Evolutionary conservation across 2,888 invertebrate species (phyloP).

Genomic region (Drosophila koepferae): DNA sequence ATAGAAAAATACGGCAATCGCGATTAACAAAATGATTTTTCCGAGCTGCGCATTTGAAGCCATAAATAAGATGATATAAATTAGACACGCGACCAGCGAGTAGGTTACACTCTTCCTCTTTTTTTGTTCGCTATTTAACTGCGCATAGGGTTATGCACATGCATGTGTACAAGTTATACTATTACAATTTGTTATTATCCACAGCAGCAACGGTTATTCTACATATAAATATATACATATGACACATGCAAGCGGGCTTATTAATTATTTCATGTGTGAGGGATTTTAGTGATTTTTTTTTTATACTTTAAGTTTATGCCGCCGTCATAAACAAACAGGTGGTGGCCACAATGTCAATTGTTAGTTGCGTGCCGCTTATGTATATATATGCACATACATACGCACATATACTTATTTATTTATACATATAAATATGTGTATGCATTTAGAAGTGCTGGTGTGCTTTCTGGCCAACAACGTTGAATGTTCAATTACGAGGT

Average conservation of each 20-base stretch:
- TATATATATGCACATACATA: constrained; percentile 10
- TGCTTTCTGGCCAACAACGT: constrained; percentile 28
- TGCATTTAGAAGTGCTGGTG: neutral
- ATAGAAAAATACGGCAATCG: constrained; percentile 86
- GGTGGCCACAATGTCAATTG: constrained; percentile 58
- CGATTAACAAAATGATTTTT: constrained; percentile 86
- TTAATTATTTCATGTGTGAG: constrained; percentile 34
- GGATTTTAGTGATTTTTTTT: neutral
- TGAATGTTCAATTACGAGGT: constrained; percentile 20
- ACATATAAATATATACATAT: constrained; percentile 1
- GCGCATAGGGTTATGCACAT: constrained; percentile 37
- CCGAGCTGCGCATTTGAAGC: constrained; percentile 88
- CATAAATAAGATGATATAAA: constrained; percentile 84
- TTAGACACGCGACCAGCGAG: constrained; percentile 55
- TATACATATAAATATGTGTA: neutral
- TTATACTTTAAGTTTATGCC: constrained; percentile 13
- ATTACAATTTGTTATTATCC: constrained; percentile 17
- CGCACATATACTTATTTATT: constrained; percentile 13
- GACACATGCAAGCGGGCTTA: constrained; percentile 36
- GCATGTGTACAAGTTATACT: constrained; percentile 12
- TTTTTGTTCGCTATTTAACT: constrained; percentile 15
- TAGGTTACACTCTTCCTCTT: constrained; percentile 2
- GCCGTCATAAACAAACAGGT: constrained; percentile 60
- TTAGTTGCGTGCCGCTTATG: constrained; percentile 47
- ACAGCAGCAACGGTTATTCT: neutral